Base-by-base conservation (phyloP, 1,140 invertebrate species). In the Cherax destructor region DNA sequence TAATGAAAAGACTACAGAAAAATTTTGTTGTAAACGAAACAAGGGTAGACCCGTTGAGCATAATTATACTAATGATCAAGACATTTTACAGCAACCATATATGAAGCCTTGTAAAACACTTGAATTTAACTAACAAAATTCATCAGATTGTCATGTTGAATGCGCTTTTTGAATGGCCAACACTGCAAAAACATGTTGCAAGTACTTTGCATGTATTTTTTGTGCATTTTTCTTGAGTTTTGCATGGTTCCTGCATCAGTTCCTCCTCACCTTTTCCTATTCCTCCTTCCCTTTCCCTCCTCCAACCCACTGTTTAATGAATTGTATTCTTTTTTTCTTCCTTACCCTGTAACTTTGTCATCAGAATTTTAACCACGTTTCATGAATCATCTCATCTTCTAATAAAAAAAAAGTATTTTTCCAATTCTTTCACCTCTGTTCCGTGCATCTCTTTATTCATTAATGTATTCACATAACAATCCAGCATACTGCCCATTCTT, bases 201-300 rank as follows among this genome's bases (percentile, higher is more conserved):
- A n/a, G 16, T 5, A 30, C 5, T 74, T 30, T 83, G 81, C 81
- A 83, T 83, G 81, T 65, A 80, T 49, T 61, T 47, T 47, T 69
- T 83, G 56, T 83, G 61, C 61, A 83, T 65, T 61, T 83, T 69
- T 83, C 24, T 47, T 69, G 13, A 47, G 24, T 10, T 59, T 49
- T 83, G 41, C 61, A 83, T 74, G 69, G 21, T 30, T 30, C 24
- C 69, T 74, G 69, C 69, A 74, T 74, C 69, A 74, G 21, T 74
- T 30, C 49, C 78, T 50, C 52, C 69, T n/a, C 6, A 0, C 24
- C 41, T 50, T 50, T 50, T 24, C 41, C 18, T 52, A 21, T 76
- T 50, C 4, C 52, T 13, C 11, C 49, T 56, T 24, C 18, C 52
- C 52, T 56, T n/a, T 1, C 69, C 49, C 18, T n/a, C 41, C 50